Conservation (phyloP, 2,113 vertebrate genomes). For the Chloroceryle aenea region DNA sequence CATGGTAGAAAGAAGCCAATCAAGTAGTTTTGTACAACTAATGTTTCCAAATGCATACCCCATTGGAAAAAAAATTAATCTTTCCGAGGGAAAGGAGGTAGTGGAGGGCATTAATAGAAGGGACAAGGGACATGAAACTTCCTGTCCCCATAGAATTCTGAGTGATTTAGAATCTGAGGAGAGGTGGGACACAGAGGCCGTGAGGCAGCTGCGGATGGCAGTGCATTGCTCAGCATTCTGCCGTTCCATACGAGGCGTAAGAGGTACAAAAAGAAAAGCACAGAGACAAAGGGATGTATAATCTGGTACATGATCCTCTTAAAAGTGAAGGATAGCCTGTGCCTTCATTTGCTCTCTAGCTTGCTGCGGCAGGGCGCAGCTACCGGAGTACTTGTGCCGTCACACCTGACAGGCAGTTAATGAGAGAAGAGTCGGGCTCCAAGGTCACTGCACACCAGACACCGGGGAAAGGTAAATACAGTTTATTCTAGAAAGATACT, state of each 20-base stretch:
- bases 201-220: not conserved
- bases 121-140: not conserved
- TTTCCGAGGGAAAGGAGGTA: not conserved
- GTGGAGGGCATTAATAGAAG: not conserved
- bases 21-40: not conserved
- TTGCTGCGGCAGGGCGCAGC: not conserved
- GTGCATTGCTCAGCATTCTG: not conserved
- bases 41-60: not conserved
- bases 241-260: not conserved
- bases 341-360: not conserved
- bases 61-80: not conserved
- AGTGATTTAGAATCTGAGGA: not conserved
- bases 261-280: not conserved
- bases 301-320: not conserved
- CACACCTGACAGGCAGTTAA: not conserved
- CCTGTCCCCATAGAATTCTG: not conserved
- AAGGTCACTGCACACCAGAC: not conserved
- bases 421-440: not conserved
- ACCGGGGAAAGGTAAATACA: not conserved
- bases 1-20: not conserved
- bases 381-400: not conserved
- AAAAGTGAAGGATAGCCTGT: not conserved
- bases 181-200: not conserved
- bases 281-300: not conserved
- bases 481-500: not conserved